Conservation (phyloP, 64 coral and sea anemone species). For the Dendronephthya gigantea region DNA sequence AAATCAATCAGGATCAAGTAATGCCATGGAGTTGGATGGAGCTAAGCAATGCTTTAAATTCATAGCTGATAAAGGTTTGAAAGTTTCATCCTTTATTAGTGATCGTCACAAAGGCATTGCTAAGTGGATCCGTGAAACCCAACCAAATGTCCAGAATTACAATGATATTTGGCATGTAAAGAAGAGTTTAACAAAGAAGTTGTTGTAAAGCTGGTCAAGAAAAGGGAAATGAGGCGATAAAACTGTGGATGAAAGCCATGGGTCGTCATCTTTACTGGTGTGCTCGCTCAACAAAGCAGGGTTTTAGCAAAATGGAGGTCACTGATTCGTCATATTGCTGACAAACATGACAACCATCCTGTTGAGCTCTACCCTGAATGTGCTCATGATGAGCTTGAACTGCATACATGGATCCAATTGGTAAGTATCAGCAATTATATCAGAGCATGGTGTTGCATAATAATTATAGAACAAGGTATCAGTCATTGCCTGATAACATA, state of each 20-base stretch:
- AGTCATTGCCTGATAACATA: no score
- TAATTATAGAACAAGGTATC: no score
- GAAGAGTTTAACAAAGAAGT: not conserved
- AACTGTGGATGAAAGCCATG: not conserved
- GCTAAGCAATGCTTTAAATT: not conserved
- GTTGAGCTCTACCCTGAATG: not conserved
- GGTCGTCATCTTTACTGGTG: slow-evolving; percentile 24
- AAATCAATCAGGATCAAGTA: not conserved
- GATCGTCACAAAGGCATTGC: not conserved
- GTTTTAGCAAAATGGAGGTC: slow-evolving; percentile 42
- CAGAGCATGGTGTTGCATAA: no score
- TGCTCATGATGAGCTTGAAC: slow-evolving; percentile 29
- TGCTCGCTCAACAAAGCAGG: slow-evolving; percentile 7
- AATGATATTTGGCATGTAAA: not conserved
- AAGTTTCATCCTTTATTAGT: not conserved
- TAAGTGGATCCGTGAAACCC: not conserved
- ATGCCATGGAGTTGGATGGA: not conserved
- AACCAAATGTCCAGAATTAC: not conserved
- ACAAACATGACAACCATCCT: slow-evolving; percentile 27
- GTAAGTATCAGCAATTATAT: no score
- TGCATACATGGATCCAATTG: no score
- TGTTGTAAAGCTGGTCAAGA: not conserved
- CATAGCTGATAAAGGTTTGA: not conserved
- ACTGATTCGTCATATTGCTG: not conserved
- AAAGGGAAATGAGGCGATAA: not conserved